Evolutionary conservation across 2,113 vertebrate species (phyloP).

Genomic region (Pituophis catenifer): DNA sequence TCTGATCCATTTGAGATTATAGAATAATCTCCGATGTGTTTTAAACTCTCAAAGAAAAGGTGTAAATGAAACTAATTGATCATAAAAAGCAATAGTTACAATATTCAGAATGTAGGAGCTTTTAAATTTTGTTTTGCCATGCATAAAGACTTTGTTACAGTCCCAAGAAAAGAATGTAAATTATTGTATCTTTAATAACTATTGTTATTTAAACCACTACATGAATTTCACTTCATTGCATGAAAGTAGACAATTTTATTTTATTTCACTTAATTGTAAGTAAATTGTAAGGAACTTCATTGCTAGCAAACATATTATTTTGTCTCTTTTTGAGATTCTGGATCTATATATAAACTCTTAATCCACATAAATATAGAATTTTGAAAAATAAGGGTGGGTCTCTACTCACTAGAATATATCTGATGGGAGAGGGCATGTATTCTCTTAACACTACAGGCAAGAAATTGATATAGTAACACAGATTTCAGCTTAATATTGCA

Average conservation of each 20-base stretch:
- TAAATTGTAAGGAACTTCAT: background rate
- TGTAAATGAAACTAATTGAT: background rate
- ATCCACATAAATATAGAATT: background rate
- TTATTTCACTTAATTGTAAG: background rate
- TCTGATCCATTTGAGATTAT: background rate
- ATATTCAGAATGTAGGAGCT: background rate
- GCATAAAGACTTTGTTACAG: background rate
- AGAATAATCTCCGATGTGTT: background rate
- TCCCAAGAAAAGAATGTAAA: background rate
- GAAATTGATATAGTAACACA: background rate
- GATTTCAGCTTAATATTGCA: background rate
- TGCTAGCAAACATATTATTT: background rate
- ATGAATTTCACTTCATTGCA: background rate
- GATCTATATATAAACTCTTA: background rate
- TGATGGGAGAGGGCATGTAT: background rate
- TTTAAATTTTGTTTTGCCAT: background rate
- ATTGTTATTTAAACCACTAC: background rate
- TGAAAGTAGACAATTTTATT: background rate
- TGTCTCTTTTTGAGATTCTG: background rate
- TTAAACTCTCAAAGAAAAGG: background rate
- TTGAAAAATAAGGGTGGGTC: background rate
- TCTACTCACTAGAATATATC: background rate
- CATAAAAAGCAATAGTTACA: background rate
- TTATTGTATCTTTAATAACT: background rate
- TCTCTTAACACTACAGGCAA: background rate